These are phyloP conservation scores for Tetheella fluctuosa DNA, from an alignment of 2,888 invertebrate species.

Conservation along the genomic window DNA sequence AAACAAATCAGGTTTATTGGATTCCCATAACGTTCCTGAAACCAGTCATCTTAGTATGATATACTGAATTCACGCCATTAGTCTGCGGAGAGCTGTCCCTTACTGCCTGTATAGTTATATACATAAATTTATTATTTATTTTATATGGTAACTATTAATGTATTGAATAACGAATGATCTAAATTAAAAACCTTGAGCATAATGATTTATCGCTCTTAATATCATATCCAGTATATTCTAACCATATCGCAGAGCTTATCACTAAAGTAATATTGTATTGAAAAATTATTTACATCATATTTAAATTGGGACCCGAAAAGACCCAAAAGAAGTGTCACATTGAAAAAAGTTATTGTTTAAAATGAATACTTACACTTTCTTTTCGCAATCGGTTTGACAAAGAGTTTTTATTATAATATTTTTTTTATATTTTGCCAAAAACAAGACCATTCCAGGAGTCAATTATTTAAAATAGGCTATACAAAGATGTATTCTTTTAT, in stretches of 20 bases:
- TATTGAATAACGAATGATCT: not conserved
- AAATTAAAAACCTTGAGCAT: no score
- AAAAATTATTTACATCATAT: slow-evolving; percentile 3
- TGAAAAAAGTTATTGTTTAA: no score
- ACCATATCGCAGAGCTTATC: slow-evolving; percentile 65
- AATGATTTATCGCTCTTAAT: slow-evolving; percentile 1
- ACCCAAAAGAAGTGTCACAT: no score
- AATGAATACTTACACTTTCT: not conserved
- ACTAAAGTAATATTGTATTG: slow-evolving; percentile 27
- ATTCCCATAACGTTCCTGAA: no score
- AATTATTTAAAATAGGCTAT: slow-evolving; percentile 72
- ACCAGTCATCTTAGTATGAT: no score
- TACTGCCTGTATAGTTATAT: no score
- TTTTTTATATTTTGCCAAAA: slow-evolving; percentile 45
- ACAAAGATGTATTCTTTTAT: slow-evolving; percentile 49
- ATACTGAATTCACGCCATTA: no score
- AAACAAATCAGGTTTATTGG: no score
- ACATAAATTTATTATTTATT: no score
- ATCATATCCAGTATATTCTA: slow-evolving; percentile 54
- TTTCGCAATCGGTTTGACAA: slow-evolving; percentile 17
- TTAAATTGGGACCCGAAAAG: not conserved
- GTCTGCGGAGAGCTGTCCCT: no score
- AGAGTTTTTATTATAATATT: slow-evolving; percentile 16
- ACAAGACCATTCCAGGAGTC: slow-evolving; percentile 70
- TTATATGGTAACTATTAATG: no score